These are phyloP conservation scores for Solea solea DNA, from an alignment of 2,113 vertebrate genomes.

Conservation along the genomic window DNA sequence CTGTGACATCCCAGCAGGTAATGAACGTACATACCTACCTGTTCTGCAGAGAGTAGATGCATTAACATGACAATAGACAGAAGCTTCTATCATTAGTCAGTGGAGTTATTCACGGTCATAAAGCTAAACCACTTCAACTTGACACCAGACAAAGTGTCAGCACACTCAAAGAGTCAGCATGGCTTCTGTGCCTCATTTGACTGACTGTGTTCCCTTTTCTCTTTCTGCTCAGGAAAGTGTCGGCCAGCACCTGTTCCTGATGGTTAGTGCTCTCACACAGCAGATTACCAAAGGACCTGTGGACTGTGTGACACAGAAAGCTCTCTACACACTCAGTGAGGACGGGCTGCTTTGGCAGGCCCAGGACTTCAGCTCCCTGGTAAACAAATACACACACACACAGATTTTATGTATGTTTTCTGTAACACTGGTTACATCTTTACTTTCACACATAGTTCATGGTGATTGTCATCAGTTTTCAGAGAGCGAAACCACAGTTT, in stretches of 20 bases:
- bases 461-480: no score
- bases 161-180: background rate
- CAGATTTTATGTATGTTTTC: no score
- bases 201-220: background rate
- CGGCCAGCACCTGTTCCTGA: conserved; percentile 90
- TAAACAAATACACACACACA: conserved; percentile 67
- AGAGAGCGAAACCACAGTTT: background rate
- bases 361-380: conserved; percentile 89
- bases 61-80: no score
- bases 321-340: conserved; percentile 94
- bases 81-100: no score
- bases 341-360: conserved; percentile 98
- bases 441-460: no score
- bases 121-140: background rate
- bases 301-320: conserved; percentile 92
- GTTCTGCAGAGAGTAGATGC: no score
- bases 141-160: background rate
- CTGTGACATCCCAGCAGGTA: no score
- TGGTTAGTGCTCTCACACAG: conserved; percentile 92
- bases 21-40: no score
- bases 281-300: conserved; percentile 93
- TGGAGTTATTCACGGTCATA: no score
- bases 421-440: background rate
- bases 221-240: conserved; percentile 86
- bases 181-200: background rate